These are phyloP conservation scores for Cyprinodon variegatus DNA, from an alignment of 2,113 vertebrate genomes.

Conservation along the genomic window DNA sequence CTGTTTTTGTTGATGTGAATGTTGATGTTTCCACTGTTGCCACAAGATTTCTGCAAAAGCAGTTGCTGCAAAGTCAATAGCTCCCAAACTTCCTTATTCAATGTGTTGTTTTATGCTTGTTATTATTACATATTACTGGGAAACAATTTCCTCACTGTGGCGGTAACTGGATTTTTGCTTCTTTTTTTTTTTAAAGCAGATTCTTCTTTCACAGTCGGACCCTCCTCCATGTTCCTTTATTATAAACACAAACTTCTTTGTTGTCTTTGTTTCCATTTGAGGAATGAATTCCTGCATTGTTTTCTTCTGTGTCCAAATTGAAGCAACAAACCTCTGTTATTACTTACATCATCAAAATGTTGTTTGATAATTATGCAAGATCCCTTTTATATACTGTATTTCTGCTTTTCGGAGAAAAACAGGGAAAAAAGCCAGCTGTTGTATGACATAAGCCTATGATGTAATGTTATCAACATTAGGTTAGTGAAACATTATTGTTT, in stretches of 20 bases:
- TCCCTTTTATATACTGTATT: background rate
- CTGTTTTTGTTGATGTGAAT: too few relatives aligned
- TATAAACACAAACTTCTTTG: background rate
- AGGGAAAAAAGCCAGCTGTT: background rate
- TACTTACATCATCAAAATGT: background rate
- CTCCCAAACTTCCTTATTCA: background rate
- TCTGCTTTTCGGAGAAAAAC: conserved; percentile 1
- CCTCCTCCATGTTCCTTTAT: conserved; percentile 1
- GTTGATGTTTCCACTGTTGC: too few relatives aligned
- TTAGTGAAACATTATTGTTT: background rate
- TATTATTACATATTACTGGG: background rate
- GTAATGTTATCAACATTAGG: background rate
- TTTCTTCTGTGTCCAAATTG: background rate
- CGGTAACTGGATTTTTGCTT: background rate
- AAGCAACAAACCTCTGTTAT: background rate
- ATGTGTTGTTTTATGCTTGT: background rate
- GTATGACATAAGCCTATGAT: background rate
- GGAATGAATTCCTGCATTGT: background rate
- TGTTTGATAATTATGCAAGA: background rate
- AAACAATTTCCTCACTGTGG: conserved; percentile 13
- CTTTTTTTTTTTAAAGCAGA: background rate
- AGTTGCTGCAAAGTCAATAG: too few relatives aligned
- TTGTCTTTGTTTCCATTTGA: background rate
- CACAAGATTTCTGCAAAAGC: too few relatives aligned
- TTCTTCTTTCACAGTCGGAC: background rate